phyloP scores from a whole-genome alignment of 2,797 vertebrate genomes.

The Enteromius anoplus region DNA sequence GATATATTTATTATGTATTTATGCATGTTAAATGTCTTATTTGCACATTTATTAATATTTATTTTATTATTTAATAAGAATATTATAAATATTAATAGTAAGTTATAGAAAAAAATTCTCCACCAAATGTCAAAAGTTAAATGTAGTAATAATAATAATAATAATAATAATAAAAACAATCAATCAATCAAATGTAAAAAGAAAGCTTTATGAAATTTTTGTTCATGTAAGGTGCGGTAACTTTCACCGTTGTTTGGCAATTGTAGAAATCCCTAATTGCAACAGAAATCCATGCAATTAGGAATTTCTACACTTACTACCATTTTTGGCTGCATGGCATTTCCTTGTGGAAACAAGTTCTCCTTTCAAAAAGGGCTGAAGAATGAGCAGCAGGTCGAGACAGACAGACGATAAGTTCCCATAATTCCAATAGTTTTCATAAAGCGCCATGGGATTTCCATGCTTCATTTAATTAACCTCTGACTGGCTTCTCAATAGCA shows the following conservation, averaged over 20 bases:
- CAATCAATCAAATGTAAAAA: neutral
- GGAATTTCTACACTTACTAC: neutral
- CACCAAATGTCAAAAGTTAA: too few species aligned
- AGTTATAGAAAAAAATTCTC: too few species aligned
- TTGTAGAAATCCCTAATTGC: too few species aligned
- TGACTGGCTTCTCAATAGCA: constrained; percentile 62
- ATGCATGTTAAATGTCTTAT: too few species aligned
- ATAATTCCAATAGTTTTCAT: constrained; percentile 41
- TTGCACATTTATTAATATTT: too few species aligned
- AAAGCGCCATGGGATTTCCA: constrained; percentile 46
- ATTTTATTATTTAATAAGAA: too few species aligned
- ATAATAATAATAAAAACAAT: too few species aligned
- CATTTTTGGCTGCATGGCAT: neutral
- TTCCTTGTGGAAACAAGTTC: neutral
- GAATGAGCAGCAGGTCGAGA: neutral
- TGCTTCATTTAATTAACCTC: constrained; percentile 60
- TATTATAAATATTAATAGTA: too few species aligned
- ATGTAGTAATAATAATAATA: too few species aligned
- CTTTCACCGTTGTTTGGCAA: neutral
- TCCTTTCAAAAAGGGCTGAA: constrained; percentile 3
- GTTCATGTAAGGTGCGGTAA: neutral
- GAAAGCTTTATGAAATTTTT: neutral
- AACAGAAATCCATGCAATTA: neutral
- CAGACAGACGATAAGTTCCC: neutral
- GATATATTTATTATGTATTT: too few species aligned